phyloP scores from a whole-genome alignment of 2,797 vertebrate species.

The Rhinophrynus dorsalis region DNA sequence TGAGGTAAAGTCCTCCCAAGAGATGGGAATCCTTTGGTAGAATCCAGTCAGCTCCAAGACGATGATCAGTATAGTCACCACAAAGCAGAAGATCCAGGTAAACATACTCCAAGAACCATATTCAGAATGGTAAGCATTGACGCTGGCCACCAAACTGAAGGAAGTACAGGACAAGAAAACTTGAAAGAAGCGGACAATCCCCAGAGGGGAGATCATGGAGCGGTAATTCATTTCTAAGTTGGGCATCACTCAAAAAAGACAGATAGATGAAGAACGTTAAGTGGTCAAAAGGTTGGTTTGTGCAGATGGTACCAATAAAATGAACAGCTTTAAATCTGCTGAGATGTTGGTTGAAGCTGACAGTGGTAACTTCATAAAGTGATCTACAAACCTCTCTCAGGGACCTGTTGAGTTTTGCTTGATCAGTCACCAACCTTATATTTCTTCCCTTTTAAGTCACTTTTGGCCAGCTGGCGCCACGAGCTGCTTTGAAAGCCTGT shows the following conservation, averaged over 20 bases:
- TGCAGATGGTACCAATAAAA: no score
- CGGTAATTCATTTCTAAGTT: constrained; percentile 57
- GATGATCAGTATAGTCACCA: constrained; percentile 71
- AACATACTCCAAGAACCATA: constrained; percentile 83
- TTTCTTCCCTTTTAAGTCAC: no score
- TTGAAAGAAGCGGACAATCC: constrained; percentile 71
- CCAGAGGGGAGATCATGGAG: constrained; percentile 63
- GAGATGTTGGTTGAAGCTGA: no score
- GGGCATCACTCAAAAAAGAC: constrained; percentile 5
- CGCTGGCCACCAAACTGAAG: constrained; percentile 78
- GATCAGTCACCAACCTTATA: no score
- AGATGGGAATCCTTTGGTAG: constrained; percentile 65
- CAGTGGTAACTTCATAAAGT: no score
- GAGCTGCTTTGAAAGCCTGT: no score
- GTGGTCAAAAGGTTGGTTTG: no score
- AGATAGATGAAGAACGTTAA: no score
- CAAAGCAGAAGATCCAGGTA: constrained; percentile 83
- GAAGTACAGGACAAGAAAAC: constrained; percentile 72
- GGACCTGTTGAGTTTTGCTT: no score
- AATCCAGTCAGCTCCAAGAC: constrained; percentile 71
- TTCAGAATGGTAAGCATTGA: rapidly evolving
- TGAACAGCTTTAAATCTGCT: no score
- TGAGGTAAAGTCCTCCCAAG: constrained; percentile 83
- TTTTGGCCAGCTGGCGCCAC: no score
- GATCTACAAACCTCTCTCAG: no score